Evolutionary conservation across 2,888 invertebrate species (phyloP), one percentile per base, ranked within the genome.

Genomic region (Steinernema hermaphroditum): DNA sequence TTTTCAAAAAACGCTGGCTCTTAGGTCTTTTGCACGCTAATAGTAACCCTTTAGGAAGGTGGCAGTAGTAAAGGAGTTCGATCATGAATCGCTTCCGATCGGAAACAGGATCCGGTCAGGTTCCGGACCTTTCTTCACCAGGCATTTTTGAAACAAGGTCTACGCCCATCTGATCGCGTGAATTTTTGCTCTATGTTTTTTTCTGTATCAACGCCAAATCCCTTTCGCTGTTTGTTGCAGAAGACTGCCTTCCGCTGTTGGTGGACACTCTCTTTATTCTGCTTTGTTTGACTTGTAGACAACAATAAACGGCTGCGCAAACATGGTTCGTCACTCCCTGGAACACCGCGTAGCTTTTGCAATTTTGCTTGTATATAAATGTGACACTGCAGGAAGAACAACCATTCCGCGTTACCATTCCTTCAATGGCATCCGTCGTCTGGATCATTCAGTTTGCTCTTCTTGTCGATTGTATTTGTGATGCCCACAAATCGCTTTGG

Each of bases 231-330:
- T 54, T 54, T 24, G 54, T 22, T 54, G 27, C 54, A 27, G 54
- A 27, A 27, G 19, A 22, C 16, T 22, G 9, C 27, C 19, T 54
- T 54, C 54, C 54, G 54, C 16, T 8, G 37, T 12, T 37, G 4
- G 4, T 27, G 19, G 19, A 22, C 6, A 8, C 54, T 2, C 27
- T 54, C 6, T 54, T 24, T 2, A 27, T 54, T 54, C 54, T 54
- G 27, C 27, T 22, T 4, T 54, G 27, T 54, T 54, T 54, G 54
- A 27, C 27, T 9, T 54, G 54, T 54, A 54, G 54, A 54, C 54
- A 54, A 54, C 54, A 54, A 54, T 54, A 54, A 54, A 54, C 24
- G 16, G 16, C 54, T 54, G 54, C 27, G 54, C 54, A 54, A 54
- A 54, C 27, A 54, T 22, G 2, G 54, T 4, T 24, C 6, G 27